Base-by-base conservation (phyloP, 2,797 vertebrate genomes). In the Staurois parvus region DNA sequence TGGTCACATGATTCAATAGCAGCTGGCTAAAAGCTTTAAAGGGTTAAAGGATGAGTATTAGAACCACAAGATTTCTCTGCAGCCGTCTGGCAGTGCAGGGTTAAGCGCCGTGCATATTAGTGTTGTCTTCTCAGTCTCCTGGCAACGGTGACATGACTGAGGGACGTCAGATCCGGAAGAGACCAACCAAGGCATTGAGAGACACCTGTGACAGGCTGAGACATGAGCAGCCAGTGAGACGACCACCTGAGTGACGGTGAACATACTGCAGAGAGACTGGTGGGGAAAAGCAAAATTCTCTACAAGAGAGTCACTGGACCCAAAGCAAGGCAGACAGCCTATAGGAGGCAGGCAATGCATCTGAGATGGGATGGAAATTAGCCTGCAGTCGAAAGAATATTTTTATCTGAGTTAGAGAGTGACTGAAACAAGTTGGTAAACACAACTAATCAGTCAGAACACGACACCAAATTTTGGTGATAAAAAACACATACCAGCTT, bases 161-260 rank as follows among this genome's bases (percentile, higher is more conserved):
- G 48, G 52, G 24, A 82, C 85, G 85, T 86, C 85, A 86, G 79
- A 82, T 86, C 85, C 85, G 85, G 85, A 66, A 86, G 74, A 86
- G 84, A 81, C 84, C 73, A 72, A 67, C 64, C 37, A 34, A 72
- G 48, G 52, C 48, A 82, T 24, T 34, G 62, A 72, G 85, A 86
- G 85, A 86, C 85, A 86, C 85, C 79, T 86, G 79, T 86, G 85
- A 86, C 85, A 77, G 79, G 40, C 73, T 32, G 79, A 52, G 84
- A 77, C 73, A 68, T 59, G 72, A 17, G 77, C 59, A 78, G 30
- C 64, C 48, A 32, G 17, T 32, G 66, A 84, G 68, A 73, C 76
- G 24, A 40, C 52, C 45, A 45, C 19, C 84, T 75, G 76, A 40
- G 76, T 79, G 67, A 21, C 11, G 5, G 13, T 2, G 13, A 48